Conservation (phyloP, 2,113 vertebrate genomes). For the Melanotaenia duboulayi region DNA sequence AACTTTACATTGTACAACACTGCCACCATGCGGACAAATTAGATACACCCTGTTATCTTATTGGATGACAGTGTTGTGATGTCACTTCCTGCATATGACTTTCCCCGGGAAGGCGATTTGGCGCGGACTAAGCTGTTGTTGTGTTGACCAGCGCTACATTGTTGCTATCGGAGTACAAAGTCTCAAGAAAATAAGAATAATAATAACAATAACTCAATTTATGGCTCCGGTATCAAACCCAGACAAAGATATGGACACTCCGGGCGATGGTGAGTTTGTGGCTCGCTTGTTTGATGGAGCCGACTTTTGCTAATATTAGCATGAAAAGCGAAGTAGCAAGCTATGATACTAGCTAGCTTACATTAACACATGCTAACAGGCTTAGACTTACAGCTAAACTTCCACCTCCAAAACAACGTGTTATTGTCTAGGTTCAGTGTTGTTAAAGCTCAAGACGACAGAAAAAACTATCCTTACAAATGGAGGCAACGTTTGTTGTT, state of each 20-base stretch:
- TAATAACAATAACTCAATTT: background rate
- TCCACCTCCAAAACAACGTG: background rate
- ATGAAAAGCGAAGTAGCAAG: slow-evolving; percentile 13
- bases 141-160: slow-evolving; percentile 35
- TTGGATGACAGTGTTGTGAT: slow-evolving; percentile 25
- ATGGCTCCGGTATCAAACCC: slow-evolving; percentile 82
- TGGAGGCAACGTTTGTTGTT: background rate
- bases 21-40: slow-evolving; percentile 5
- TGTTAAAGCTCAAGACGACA: background rate
- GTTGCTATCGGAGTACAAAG: slow-evolving; percentile 10
- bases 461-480: too few relatives aligned
- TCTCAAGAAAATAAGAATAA: background rate
- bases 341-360: slow-evolving; percentile 41
- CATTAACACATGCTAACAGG: background rate
- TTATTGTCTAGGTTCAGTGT: background rate
- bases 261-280: slow-evolving; percentile 69
- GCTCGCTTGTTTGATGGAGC: background rate
- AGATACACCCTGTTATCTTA: background rate
- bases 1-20: slow-evolving; percentile 12
- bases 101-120: slow-evolving; percentile 83
- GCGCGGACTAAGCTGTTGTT: slow-evolving; percentile 76
- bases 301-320: background rate
- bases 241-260: slow-evolving; percentile 75
- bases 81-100: slow-evolving; percentile 80
- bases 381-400: too few relatives aligned